Evolutionary conservation across 2,113 vertebrate species (phyloP), one percentile per base, ranked within the genome.

Genomic region (Centrocercus urophasianus): DNA sequence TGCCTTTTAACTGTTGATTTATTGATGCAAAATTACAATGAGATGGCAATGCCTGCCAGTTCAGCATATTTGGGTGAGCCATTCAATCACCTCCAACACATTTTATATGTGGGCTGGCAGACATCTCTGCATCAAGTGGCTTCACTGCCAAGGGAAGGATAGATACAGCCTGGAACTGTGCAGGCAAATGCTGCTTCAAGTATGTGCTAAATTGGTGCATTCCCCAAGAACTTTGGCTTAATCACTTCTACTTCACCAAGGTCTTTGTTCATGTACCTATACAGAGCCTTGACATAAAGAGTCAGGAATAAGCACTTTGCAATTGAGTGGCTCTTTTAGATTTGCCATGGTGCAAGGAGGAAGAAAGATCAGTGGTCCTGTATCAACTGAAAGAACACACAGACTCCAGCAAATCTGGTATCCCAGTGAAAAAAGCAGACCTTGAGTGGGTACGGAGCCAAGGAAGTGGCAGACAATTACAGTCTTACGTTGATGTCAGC

Each of bases 1-100:
- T 95, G 89, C 93, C 38, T 96, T 94, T 93, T 95, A 96, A 47
- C 60, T 86, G 57, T 65, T 94, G 93, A 95, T 95, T 93, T 95
- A 91, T 90, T 93, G 85, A 79, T 83, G 61, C 30, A 81, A 74
- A 90, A 94, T 95, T 91, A 61, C 79, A 81, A 9, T 78, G 88
- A 90, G 65, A 64, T 93, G 83, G 65, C 88, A 91, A 0, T 36
- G 56, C 67, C 47, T 95, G 88, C 79, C 50, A 61, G 42, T 86
- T 96, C 91, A 95, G 95, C 87, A 11, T 88, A 75, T 93, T 77
- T 77, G 79, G 60, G 38, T 60, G 59, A 95, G n/a, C 65, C 27
- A 8, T 93, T 92, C 89, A 89, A 4, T 88, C 89, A 91, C 57
- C 34, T 91, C 6, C 5, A 88, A 59, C 60, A 2, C 60, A 83